A percentile compares a stretch with the other conserved stretches of the same genome.
These are phyloP conservation scores for Dissostichus mawsoni DNA, from an alignment of 2,113 vertebrate species.

Conservation along the genomic window DNA sequence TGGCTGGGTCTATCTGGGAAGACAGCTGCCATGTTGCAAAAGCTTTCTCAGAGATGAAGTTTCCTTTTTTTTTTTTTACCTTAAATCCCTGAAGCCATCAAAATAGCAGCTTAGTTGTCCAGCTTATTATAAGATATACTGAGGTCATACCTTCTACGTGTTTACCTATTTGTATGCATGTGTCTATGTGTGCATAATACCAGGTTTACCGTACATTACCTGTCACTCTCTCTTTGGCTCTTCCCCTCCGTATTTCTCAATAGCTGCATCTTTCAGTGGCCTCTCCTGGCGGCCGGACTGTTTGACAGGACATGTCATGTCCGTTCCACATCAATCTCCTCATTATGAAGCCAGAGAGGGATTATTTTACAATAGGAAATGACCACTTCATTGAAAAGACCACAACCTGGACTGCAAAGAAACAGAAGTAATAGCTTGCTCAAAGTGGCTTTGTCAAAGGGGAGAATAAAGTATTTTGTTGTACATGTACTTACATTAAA, in stretches of 20 bases:
- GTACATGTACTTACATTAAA: slow-evolving; percentile 12
- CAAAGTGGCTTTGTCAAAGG: slow-evolving; percentile 26
- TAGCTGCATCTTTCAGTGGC: slow-evolving; percentile 52
- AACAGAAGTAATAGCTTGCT: slow-evolving; percentile 9
- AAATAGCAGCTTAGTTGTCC: slow-evolving; percentile 38
- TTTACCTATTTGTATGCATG: slow-evolving; percentile 23
- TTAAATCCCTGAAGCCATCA: slow-evolving; percentile 47
- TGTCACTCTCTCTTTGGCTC: slow-evolving; percentile 44
- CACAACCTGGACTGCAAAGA: slow-evolving; percentile 12
- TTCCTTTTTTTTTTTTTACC: slow-evolving; percentile 16
- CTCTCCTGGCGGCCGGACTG: slow-evolving; percentile 46
- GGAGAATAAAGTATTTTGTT: slow-evolving; percentile 22
- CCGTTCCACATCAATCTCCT: slow-evolving; percentile 49
- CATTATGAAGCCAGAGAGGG: slow-evolving; percentile 47
- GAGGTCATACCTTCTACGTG: slow-evolving; percentile 38
- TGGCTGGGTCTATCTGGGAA: slow-evolving; percentile 63
- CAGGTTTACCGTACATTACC: slow-evolving; percentile 23
- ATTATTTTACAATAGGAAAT: slow-evolving; percentile 53
- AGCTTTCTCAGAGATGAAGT: slow-evolving; percentile 71
- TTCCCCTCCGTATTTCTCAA: slow-evolving; percentile 24
- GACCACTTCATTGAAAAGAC: slow-evolving; percentile 45
- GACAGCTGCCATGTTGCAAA: slow-evolving; percentile 73
- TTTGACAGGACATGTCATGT: slow-evolving; percentile 66
- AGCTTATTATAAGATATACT: slow-evolving; percentile 37
- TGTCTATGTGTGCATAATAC: slow-evolving; percentile 12